These are phyloP conservation scores for Plagodis pulveraria DNA, from an alignment of 2,888 invertebrate genomes.

Conservation along the genomic window DNA sequence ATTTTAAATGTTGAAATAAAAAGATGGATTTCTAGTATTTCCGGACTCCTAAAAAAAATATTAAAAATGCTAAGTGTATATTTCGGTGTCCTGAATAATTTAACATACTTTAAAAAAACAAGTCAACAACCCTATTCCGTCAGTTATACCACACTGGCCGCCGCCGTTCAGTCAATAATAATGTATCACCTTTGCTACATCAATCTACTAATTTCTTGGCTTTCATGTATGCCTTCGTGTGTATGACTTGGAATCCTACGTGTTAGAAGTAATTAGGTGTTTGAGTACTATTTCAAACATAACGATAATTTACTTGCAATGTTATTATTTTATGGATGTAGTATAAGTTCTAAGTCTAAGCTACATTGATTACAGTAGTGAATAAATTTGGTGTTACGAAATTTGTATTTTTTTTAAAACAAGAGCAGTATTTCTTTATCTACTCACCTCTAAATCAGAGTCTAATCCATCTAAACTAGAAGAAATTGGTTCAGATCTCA, in stretches of 20 bases:
- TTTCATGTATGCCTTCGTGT: slow-evolving; percentile 35
- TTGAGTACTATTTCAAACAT: slow-evolving; percentile 43
- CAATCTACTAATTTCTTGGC: slow-evolving; percentile 39
- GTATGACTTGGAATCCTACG: slow-evolving; percentile 35
- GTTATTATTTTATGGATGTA: slow-evolving; percentile 38
- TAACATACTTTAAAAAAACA: no score
- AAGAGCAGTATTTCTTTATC: slow-evolving; percentile 1
- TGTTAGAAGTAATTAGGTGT: slow-evolving; percentile 52
- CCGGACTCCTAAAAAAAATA: no score
- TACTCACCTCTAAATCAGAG: slow-evolving; percentile 84
- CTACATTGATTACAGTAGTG: slow-evolving; percentile 12
- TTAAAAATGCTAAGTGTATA: no score
- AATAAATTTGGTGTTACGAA: no score
- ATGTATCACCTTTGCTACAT: slow-evolving; percentile 36
- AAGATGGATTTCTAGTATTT: no score
- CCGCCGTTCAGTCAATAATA: slow-evolving; percentile 33
- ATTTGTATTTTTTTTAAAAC: background rate
- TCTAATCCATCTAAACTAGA: slow-evolving; percentile 86
- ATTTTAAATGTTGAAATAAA: no score
- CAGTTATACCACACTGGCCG: slow-evolving; percentile 39
- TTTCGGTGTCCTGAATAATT: no score
- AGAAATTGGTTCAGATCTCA: slow-evolving; percentile 60
- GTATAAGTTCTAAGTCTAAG: slow-evolving; percentile 37
- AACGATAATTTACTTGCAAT: slow-evolving; percentile 26
- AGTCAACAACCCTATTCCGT: no score